Conservation (phyloP, 2,797 vertebrate genomes). For the Xiphorhynchus erythropygius region DNA sequence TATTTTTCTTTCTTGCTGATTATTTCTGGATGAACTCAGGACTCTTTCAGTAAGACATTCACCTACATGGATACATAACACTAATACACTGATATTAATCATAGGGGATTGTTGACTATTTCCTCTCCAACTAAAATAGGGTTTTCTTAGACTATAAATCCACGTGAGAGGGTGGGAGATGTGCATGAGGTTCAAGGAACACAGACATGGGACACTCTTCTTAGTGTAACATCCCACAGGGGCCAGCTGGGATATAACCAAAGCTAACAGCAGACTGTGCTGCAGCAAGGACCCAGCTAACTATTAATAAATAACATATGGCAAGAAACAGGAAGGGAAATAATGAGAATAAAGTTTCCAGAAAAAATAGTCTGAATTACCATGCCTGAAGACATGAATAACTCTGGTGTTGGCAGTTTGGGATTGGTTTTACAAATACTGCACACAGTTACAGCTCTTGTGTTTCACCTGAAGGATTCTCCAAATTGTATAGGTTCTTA, state of each 20-base stretch:
- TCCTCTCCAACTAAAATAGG: background rate
- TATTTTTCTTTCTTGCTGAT: background rate
- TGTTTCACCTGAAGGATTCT: background rate
- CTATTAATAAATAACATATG: constrained; percentile 8
- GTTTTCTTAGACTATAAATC: background rate
- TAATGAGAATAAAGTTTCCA: background rate
- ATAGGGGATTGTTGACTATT: background rate
- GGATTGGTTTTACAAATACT: background rate
- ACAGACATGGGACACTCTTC: background rate
- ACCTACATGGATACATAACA: background rate
- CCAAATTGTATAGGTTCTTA: background rate
- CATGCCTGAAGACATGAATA: background rate
- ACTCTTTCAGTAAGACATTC: background rate
- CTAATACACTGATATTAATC: background rate
- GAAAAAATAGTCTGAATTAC: background rate
- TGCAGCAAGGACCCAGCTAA: background rate
- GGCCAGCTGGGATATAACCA: background rate
- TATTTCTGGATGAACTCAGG: background rate
- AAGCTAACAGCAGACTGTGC: background rate
- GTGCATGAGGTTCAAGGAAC: background rate
- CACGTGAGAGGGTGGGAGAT: rapidly evolving
- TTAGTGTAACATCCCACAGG: background rate
- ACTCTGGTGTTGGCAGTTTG: background rate
- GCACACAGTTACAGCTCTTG: background rate
- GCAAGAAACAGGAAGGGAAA: background rate